Evolutionary conservation across 2,888 invertebrate species (phyloP), one percentile per base, ranked within the genome.

Genomic region (Ethmia dodecea): DNA sequence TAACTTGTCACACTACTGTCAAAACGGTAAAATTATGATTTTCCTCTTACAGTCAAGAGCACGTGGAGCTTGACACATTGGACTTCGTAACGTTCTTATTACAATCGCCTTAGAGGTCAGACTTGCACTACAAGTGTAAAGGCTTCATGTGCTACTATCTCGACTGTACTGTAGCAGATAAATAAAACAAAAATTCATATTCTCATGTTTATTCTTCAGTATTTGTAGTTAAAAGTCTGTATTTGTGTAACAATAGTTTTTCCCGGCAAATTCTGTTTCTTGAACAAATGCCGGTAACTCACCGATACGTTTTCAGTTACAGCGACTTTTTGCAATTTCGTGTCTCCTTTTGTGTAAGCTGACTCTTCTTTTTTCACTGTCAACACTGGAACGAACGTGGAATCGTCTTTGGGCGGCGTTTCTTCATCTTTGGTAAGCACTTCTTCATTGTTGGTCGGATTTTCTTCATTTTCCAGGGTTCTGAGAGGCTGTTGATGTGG

Each of bases 281-380:
- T 80, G 48, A 80, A 78, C 52, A 83, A 55, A 57, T 84, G 74
- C 41, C 73, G 65, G 40, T 61, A 78, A 45, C 71, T 77, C 40
- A 81, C 65, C 47, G 80, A 64, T 0, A 83, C 59, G 10, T 83
- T 70, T 39, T 84, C 84, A 0, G 70, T 67, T 0, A 81, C 76
- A 0, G 72, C 60, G 1, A 83, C 54, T 47, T 78, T 81, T 30
- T 80, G 77, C 0, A 74, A 43, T 33, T 71, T 80, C 39, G 76
- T 6, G 24, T 74, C 77, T 0, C 70, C 76, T 42, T 80, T 84
- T 0, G 65, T 69, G 1, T 69, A 59, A 0, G 64, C 56, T 0
- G 68, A 51, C 45, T 84, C 83, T 1, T 72, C 62, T 40, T 72
- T 78, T 0, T 68, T 78, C 1, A 78, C 60, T 0, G 63, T 74